These are phyloP conservation scores for Liparis tanakae DNA, from an alignment of 2,797 vertebrate genomes.

Conservation along the genomic window DNA sequence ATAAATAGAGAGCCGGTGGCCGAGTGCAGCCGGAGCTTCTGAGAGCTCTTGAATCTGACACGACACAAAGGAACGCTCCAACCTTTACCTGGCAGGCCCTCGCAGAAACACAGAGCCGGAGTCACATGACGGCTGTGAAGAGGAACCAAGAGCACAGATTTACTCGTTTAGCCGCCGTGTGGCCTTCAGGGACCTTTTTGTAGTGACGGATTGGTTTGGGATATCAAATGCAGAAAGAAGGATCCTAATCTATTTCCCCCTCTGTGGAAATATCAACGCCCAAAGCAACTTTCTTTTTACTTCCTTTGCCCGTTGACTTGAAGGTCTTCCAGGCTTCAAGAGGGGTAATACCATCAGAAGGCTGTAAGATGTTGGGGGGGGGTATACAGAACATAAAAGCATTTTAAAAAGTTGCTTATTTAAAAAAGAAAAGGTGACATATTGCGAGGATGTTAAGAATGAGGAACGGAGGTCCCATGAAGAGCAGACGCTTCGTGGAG, in stretches of 20 bases:
- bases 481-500: too few species aligned
- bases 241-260: neutral
- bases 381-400: neutral
- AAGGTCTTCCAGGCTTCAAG: neutral
- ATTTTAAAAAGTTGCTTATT: neutral
- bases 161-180: neutral
- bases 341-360: neutral
- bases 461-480: too few species aligned
- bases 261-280: neutral
- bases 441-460: neutral
- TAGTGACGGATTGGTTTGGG: neutral
- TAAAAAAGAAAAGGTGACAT: neutral
- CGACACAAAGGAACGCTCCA: slow-evolving; percentile 67
- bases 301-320: neutral
- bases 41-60: slow-evolving; percentile 65
- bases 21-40: slow-evolving; percentile 71
- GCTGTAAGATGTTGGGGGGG: neutral
- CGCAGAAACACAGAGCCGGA: neutral
- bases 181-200: neutral
- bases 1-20: slow-evolving; percentile 63
- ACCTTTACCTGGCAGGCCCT: slow-evolving; percentile 63
- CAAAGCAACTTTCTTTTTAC: neutral
- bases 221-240: neutral
- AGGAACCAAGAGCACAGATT: slow-evolving; percentile 1
- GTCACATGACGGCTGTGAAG: slow-evolving; percentile 48